Conservation (phyloP, 2,888 invertebrate genomes). For the Notocelia uddmanniana region DNA sequence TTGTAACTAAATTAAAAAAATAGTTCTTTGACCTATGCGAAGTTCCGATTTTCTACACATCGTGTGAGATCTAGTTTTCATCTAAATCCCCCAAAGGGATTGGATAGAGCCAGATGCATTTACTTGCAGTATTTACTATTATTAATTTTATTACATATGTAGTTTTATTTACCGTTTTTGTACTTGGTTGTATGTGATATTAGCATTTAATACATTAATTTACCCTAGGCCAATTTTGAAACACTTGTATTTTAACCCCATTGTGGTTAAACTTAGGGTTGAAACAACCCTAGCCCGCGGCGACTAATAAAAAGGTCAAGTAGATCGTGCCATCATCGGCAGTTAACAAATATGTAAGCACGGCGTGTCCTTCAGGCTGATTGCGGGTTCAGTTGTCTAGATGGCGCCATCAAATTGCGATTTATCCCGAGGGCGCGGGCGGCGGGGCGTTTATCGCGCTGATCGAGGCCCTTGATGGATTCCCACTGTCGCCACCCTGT, state of each 20-base stretch:
- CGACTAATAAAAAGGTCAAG: slow-evolving; percentile 27
- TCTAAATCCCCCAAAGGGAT: too few species aligned
- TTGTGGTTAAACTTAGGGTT: background rate
- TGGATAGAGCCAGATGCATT: too few species aligned
- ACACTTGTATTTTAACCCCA: too few species aligned
- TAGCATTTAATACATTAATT: background rate
- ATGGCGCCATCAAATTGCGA: slow-evolving; percentile 72
- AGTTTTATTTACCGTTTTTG: too few species aligned
- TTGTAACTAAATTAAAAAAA: slow-evolving; percentile 23
- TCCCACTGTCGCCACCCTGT: slow-evolving; percentile 72
- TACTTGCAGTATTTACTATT: too few species aligned
- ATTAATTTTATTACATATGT: too few species aligned
- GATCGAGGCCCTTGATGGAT: slow-evolving; percentile 77
- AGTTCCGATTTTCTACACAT: background rate
- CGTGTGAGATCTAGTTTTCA: slow-evolving; percentile 8
- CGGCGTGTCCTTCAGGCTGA: slow-evolving; percentile 37
- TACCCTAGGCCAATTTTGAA: background rate
- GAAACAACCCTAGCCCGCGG: slow-evolving; percentile 5
- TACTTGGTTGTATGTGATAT: background rate
- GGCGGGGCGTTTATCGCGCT: slow-evolving; percentile 62
- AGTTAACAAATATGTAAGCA: slow-evolving; percentile 32
- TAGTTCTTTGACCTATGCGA: slow-evolving; percentile 21
- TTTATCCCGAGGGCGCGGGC: slow-evolving; percentile 63
- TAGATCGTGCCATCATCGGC: slow-evolving; percentile 25
- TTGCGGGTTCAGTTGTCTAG: slow-evolving; percentile 49